Evolutionary conservation across 64 coral and sea anemone species (phyloP).

Genomic region (Pocillopora verrucosa): DNA sequence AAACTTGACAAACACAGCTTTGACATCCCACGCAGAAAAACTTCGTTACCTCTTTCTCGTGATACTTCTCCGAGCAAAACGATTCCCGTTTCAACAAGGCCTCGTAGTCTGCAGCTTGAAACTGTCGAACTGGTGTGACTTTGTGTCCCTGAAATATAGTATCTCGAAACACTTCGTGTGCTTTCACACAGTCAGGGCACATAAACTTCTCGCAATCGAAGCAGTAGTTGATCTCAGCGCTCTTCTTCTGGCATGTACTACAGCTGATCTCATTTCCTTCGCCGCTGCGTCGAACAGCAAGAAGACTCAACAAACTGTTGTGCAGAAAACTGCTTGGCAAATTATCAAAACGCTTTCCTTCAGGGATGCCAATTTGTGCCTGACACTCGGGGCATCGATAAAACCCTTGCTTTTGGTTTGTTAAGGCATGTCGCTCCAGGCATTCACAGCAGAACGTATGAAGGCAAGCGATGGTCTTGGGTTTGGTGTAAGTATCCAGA

Average conservation of each 20-base stretch:
- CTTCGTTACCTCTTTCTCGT: no score
- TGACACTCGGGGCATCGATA: conserved; percentile 33
- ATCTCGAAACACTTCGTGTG: neutral
- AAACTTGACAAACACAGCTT: conserved; percentile 24
- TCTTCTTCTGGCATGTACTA: neutral
- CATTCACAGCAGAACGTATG: conserved; percentile 35
- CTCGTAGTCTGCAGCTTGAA: neutral
- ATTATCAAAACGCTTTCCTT: conserved; percentile 6
- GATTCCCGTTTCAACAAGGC: neutral
- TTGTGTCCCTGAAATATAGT: neutral
- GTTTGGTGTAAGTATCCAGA: conserved; percentile 8
- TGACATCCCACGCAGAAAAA: conserved; percentile 22
- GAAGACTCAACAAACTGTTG: conserved; percentile 24
- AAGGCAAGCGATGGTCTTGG: conserved; percentile 18
- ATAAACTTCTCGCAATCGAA: conserved; percentile 3
- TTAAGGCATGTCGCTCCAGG: neutral
- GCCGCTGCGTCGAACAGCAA: neutral
- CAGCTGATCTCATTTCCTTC: neutral
- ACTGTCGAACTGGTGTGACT: conserved; percentile 1
- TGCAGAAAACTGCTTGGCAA: conserved; percentile 28
- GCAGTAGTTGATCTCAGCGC: neutral
- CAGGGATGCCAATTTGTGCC: neutral
- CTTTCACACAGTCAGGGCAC: neutral
- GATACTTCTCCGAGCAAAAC: no score
- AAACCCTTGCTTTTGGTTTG: neutral